Evolutionary conservation across 2,888 invertebrate genomes (phyloP), one percentile per base, ranked within the genome.

Genomic region (Drosophila cognata): DNA sequence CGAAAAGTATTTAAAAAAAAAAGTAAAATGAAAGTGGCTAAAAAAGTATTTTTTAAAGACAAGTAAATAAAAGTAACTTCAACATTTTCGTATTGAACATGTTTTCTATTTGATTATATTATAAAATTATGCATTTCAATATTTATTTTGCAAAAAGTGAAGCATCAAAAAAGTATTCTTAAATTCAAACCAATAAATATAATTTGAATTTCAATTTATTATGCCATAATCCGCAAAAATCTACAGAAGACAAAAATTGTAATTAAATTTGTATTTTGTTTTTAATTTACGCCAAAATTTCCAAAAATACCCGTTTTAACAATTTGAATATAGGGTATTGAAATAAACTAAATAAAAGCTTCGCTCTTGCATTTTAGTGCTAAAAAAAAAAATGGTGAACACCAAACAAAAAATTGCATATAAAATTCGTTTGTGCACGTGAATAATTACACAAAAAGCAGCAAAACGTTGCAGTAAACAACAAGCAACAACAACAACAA

Each of bases 391-490:
- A 71, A 74, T 55, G 57, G 36, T 33, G 36, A 53, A 50, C 51
- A 68, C 53, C 62, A 70, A 38, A 72, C 62, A 67, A 66, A 64
- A 79, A 72, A 59, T 33, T 51, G 66, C 46, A 74, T 57, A 61
- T 59, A 73, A 81, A 81, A 81, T 81, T 74, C 67, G 78, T 69
- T 77, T 81, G 73, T 69, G 77, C 77, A 81, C 74, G 81, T 85
- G 87, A 89, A 86, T 81, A 88, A 87, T 84, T 84, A 77, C 84
- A 79, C 67, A 87, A 87, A 84, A 79, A 74, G 74, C 73, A 68
- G 64, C 68, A 75, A 79, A 76, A 77, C 58, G 59, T 61, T 70
- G 67, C 68, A 57, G 66, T 63, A 66, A 75, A 77, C 64, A 76
- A 41, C 41, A 59, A 76, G 55, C 21, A 50, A 67, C 16, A 16